A percentile compares a stretch with the other conserved stretches of the same genome.
phyloP scores from a whole-genome alignment of 2,888 invertebrate genomes.

The Lithophane leautieri region DNA sequence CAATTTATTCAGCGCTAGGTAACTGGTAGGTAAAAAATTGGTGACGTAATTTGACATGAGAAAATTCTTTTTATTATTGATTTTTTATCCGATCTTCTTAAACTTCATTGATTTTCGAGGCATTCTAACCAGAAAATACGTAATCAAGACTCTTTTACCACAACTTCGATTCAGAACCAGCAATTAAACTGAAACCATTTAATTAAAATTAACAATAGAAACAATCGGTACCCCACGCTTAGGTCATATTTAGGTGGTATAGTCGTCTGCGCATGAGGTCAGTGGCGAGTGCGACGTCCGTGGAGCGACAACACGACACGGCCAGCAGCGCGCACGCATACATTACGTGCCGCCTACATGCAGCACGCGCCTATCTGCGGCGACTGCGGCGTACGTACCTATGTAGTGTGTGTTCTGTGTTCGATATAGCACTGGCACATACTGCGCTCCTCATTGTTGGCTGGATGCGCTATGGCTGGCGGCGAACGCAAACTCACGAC shows the following conservation, averaged over 20 bases:
- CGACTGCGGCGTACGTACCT: slow-evolving; percentile 73
- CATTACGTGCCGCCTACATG: slow-evolving; percentile 86
- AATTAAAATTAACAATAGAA: slow-evolving; percentile 61
- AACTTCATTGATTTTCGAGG: neutral
- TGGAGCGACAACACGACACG: slow-evolving; percentile 78
- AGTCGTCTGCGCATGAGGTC: slow-evolving; percentile 81
- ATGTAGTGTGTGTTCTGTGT: slow-evolving; percentile 60
- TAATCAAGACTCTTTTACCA: neutral
- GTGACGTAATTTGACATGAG: neutral
- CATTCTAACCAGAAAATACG: too few species aligned
- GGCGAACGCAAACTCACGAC: slow-evolving; percentile 82
- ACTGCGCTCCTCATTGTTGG: slow-evolving; percentile 81
- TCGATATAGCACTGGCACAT: slow-evolving; percentile 82
- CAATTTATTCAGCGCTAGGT: slow-evolving; percentile 14
- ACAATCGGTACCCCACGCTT: slow-evolving; percentile 70
- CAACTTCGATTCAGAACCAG: slow-evolving; percentile 5
- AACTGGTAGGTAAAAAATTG: neutral
- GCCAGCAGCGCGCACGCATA: slow-evolving; percentile 83
- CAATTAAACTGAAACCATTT: slow-evolving; percentile 34
- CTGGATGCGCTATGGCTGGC: slow-evolving; percentile 76
- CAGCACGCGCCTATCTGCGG: slow-evolving; percentile 78
- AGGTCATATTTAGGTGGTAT: slow-evolving; percentile 82
- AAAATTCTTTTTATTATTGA: neutral
- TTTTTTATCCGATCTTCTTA: neutral
- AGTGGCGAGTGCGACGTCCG: slow-evolving; percentile 83